Conservation (phyloP, 1,140 invertebrate species). For the Caenorhabditis inopinata region DNA sequence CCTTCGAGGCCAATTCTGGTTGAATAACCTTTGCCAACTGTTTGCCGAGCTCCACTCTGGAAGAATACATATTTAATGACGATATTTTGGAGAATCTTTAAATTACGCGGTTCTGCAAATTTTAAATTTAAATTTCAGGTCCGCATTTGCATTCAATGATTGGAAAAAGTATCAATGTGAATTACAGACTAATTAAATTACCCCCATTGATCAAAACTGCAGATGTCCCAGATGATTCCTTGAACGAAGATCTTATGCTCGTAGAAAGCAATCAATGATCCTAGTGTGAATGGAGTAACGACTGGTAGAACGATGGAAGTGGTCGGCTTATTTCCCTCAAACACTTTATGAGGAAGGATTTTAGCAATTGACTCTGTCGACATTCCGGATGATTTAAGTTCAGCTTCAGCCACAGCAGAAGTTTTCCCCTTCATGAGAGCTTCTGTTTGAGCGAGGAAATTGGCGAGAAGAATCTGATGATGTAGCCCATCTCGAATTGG, state of each 20-base stretch:
- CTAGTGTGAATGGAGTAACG: constrained; percentile 88
- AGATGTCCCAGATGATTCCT: constrained; percentile 98
- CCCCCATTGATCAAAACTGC: constrained; percentile 99
- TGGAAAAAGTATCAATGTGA: no score
- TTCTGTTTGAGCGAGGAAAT: constrained; percentile 98
- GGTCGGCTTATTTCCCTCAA: constrained; percentile 92
- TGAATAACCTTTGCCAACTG: constrained; percentile 92
- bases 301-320: constrained; percentile 94
- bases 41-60: constrained; percentile 92
- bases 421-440: constrained; percentile 89
- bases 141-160: no score
- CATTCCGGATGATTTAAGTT: constrained; percentile 69
- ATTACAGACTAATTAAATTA: no score
- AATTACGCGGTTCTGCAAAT: no score
- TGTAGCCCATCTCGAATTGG: constrained; percentile 78
- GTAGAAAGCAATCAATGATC: constrained; percentile 91
- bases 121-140: no score
- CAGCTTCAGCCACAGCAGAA: constrained; percentile 75
- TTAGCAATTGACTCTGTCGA: constrained; percentile 71
- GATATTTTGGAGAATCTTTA: no score
- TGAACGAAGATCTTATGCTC: constrained; percentile 99
- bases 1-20: constrained; percentile 78
- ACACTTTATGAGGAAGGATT: constrained; percentile 88
- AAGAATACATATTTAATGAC: constrained; percentile 45
- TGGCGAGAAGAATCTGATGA: constrained; percentile 85